Evolutionary conservation across 2,797 vertebrate genomes (phyloP), one percentile per base, ranked within the genome.

Genomic region (Pelobates cultripes): DNA sequence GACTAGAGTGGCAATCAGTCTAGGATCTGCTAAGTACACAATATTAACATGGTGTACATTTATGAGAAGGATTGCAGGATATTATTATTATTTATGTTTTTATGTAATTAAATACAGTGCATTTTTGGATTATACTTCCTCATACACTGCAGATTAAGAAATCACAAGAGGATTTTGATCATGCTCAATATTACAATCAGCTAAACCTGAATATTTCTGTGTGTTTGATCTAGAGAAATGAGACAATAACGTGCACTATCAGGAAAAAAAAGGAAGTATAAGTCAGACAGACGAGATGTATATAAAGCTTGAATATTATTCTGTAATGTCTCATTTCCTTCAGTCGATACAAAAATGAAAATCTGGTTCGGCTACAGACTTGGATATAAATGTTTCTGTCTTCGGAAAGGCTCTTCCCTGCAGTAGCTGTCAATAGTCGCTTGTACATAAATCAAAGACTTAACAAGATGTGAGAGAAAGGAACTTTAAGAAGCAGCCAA

Each of bases 321-420:
- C 61, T 41, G 61, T 43, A 66, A 67, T 8, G 74, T 42, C 28
- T 76, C 73, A 72, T 68, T 53, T 73, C 64, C 45, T 43, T 53
- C 70, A 43, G 66, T 80, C 78, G 57, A 74, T 80, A 60, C 63
- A 3, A 51, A 40, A 71, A 60, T 47, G 55, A 53, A 12, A 60
- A 68, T 15, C 61, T 41, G 71, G 70, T 43, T 68, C 17, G 78
- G 71, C 17, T 40, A 61, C 63, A 14, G 78, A 71, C 70, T 61
- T 60, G 61, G 78, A 51, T 10, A 42, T 41, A 45, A 61, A 74
- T 80, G 73, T 75, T 71, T 74, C 79, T 69, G 71, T 43, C 61
- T 53, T 57, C 70, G 17, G 77, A 40, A 4, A 45, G 43, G 47
- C 42, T 68, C 60, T 53, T 67, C 70, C 41, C 78, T 5, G 79